Conservation (phyloP, 2,113 vertebrate genomes). For the Perognathus longimembris region DNA sequence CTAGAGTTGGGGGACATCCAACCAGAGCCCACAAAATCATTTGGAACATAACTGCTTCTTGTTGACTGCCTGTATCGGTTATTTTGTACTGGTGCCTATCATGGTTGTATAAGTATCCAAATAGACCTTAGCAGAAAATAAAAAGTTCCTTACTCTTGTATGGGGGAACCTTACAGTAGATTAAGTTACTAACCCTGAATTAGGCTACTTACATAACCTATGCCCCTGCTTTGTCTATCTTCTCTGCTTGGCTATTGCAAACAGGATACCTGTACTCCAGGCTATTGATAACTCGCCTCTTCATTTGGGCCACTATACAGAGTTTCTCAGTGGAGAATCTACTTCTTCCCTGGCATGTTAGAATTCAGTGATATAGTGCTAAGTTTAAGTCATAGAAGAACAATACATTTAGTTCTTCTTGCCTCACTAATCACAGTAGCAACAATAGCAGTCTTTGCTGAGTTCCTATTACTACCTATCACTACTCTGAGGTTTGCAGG, state of each 20-base stretch:
- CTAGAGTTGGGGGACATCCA: too few relatives aligned
- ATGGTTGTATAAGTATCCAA: too few relatives aligned
- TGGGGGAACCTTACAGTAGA: too few relatives aligned
- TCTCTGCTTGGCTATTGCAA: background rate
- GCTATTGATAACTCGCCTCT: background rate
- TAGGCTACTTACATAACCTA: background rate
- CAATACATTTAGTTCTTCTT: background rate
- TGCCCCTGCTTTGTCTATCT: background rate
- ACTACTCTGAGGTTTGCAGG: background rate
- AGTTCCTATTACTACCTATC: background rate
- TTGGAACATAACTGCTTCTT: too few relatives aligned
- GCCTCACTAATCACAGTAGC: background rate
- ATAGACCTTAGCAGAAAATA: too few relatives aligned
- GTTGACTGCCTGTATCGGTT: too few relatives aligned
- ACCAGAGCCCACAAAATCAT: too few relatives aligned
- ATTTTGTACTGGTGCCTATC: too few relatives aligned
- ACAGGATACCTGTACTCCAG: background rate
- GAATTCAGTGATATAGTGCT: background rate
- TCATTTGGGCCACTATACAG: background rate
- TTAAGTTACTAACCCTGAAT: background rate
- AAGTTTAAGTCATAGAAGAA: conserved; percentile 54
- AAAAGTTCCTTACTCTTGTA: too few relatives aligned
- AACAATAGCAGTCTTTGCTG: background rate
- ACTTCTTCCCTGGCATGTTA: background rate
- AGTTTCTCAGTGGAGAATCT: background rate